Conservation (phyloP, 2,797 vertebrate genomes). For the Euthynnus affinis region DNA sequence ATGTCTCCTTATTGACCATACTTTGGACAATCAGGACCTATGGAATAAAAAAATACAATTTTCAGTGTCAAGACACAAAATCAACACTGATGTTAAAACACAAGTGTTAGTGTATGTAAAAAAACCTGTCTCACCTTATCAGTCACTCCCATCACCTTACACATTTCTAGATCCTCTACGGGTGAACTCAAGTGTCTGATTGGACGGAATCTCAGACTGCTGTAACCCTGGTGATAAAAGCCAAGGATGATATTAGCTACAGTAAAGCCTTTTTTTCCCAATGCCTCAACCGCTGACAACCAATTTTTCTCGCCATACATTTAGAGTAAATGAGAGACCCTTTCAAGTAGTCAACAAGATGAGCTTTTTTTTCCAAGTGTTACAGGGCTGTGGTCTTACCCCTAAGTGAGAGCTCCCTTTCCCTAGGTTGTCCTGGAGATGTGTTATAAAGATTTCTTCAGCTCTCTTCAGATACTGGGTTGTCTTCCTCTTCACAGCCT, state of each 20-base stretch:
- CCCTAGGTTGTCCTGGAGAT: slow-evolving; percentile 91
- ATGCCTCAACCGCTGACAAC: neutral
- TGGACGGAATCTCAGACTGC: slow-evolving; percentile 96
- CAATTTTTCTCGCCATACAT: neutral
- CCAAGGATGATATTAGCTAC: neutral
- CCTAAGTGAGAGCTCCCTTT: slow-evolving; percentile 84
- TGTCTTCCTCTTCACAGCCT: slow-evolving; percentile 97
- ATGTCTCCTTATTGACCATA: slow-evolving; percentile 90
- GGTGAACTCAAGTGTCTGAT: slow-evolving; percentile 95
- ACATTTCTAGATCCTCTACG: slow-evolving; percentile 94
- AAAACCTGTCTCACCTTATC: slow-evolving; percentile 90
- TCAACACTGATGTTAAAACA: neutral
- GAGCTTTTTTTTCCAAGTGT: neutral
- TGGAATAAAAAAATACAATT: slow-evolving; percentile 35
- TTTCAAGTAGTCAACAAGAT: neutral
- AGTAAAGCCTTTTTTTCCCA: neutral
- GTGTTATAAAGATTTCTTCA: slow-evolving; percentile 97
- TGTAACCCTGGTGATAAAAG: slow-evolving; percentile 91
- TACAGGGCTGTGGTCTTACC: slow-evolving; percentile 80
- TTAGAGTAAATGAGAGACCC: neutral
- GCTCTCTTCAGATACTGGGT: slow-evolving; percentile 96
- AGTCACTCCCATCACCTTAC: slow-evolving; percentile 92
- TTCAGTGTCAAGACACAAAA: neutral
- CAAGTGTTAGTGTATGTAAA: neutral
- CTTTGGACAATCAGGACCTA: slow-evolving; percentile 96